A percentile compares a stretch with the other conserved stretches of the same genome.
Evolutionary conservation across 2,888 invertebrate genomes (phyloP).

Genomic region (Drosophila colorata): DNA sequence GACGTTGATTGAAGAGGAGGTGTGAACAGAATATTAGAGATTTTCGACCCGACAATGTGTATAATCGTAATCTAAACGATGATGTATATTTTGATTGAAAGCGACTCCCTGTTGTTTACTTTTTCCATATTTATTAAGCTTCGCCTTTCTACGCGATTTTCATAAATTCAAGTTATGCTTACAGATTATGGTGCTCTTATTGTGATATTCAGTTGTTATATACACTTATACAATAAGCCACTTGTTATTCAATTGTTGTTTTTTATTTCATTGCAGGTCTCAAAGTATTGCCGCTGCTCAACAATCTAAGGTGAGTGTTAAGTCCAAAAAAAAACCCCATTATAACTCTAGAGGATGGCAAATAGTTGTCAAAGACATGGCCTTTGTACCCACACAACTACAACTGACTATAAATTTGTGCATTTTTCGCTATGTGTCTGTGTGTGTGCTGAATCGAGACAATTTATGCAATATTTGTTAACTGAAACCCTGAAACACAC

Average conservation of each 20-base stretch:
- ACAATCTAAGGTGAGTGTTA: conserved; percentile 91
- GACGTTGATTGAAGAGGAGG: not conserved
- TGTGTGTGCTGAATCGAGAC: conserved; percentile 36
- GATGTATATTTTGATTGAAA: no score
- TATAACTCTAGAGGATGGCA: not conserved
- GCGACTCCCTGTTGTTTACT: no score
- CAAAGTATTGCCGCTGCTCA: conserved; percentile 93
- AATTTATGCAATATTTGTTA: conserved; percentile 54
- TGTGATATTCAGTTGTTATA: conserved; percentile 3
- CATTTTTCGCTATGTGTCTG: conserved; percentile 5
- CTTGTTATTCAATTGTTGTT: conserved; percentile 38
- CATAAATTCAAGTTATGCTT: not conserved
- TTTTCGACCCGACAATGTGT: no score
- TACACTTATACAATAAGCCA: conserved; percentile 12
- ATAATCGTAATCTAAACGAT: no score
- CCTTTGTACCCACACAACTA: conserved; percentile 10
- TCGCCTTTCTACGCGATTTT: not conserved
- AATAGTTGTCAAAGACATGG: conserved; percentile 16
- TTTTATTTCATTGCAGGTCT: conserved; percentile 89
- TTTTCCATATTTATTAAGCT: no score
- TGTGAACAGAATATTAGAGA: not conserved
- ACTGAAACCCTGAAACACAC: conserved; percentile 73
- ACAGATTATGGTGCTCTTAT: not conserved
- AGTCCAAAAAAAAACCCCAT: conserved; percentile 6
- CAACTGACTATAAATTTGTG: conserved; percentile 27